Conservation (phyloP, 2,113 vertebrate genomes). For the Miniopterus natalensis region DNA sequence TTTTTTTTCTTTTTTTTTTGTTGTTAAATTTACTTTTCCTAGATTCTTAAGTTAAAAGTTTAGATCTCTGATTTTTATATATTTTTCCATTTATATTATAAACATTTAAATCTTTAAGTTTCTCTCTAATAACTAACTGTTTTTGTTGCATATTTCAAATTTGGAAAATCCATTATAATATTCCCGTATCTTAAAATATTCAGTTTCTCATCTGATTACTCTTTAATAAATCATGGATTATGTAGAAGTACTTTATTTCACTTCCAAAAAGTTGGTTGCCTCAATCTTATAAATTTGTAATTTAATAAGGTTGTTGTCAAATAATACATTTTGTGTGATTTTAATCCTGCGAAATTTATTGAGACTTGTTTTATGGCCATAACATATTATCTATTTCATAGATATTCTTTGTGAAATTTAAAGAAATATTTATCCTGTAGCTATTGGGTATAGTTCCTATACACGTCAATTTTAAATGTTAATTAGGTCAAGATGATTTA, state of each 20-base stretch:
- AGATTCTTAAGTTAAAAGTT: neutral
- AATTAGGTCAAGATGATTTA: neutral
- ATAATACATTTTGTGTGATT: neutral
- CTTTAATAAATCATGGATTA: neutral
- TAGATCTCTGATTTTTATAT: neutral
- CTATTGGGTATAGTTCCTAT: neutral
- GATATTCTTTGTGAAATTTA: neutral
- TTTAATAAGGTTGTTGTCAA: neutral
- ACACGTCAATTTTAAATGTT: neutral
- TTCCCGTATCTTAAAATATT: neutral
- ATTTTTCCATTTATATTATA: neutral
- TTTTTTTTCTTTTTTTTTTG: neutral
- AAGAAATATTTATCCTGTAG: neutral
- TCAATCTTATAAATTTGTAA: neutral
- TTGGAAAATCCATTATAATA: neutral
- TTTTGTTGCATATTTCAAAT: neutral
- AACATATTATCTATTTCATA: neutral
- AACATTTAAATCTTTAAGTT: neutral
- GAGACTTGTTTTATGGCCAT: neutral
- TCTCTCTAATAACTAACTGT: neutral
- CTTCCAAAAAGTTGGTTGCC: neutral
- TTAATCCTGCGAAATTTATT: neutral
- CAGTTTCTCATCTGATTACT: neutral
- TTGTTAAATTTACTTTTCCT: neutral
- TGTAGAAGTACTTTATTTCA: neutral